Percentiles rank a stretch among this genome's conserved stretches.
Evolutionary conservation across 2,888 invertebrate genomes (phyloP).

Genomic region (Himalopsyche japonica): DNA sequence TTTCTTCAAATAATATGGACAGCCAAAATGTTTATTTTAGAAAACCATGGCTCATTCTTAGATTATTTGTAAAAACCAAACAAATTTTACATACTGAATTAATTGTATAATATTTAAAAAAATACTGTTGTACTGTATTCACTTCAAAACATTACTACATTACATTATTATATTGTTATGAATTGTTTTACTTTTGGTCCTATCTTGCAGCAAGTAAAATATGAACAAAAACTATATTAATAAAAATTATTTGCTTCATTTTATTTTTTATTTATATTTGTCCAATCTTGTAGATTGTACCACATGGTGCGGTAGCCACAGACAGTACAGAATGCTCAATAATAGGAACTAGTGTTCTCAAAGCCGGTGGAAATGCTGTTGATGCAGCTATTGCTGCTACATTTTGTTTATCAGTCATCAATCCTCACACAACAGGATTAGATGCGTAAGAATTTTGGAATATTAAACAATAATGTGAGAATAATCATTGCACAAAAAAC

Average conservation of each 20-base stretch:
- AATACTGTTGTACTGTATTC: too few species aligned
- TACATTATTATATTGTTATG: too few species aligned
- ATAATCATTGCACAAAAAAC: too few species aligned
- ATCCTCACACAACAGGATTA: constrained; percentile 73
- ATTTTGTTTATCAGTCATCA: constrained; percentile 73
- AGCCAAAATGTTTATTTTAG: too few species aligned
- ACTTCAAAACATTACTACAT: too few species aligned
- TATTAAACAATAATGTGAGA: too few species aligned
- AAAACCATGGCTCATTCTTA: neutral
- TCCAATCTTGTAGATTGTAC: constrained; percentile 59
- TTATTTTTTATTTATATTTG: neutral
- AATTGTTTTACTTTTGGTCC: neutral
- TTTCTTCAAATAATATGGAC: neutral
- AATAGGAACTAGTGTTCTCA: constrained; percentile 69
- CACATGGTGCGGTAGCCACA: constrained; percentile 76
- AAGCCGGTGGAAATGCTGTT: constrained; percentile 72
- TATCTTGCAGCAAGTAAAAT: neutral
- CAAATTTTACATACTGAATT: too few species aligned
- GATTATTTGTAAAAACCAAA: too few species aligned
- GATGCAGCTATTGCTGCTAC: constrained; percentile 77
- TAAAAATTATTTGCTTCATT: neutral
- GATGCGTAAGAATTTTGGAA: constrained; percentile 66
- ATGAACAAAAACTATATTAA: neutral
- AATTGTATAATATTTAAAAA: too few species aligned
- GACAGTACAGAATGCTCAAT: constrained; percentile 71